Evolutionary conservation across 2,888 invertebrate genomes (phyloP).

Genomic region (Antitype chi): DNA sequence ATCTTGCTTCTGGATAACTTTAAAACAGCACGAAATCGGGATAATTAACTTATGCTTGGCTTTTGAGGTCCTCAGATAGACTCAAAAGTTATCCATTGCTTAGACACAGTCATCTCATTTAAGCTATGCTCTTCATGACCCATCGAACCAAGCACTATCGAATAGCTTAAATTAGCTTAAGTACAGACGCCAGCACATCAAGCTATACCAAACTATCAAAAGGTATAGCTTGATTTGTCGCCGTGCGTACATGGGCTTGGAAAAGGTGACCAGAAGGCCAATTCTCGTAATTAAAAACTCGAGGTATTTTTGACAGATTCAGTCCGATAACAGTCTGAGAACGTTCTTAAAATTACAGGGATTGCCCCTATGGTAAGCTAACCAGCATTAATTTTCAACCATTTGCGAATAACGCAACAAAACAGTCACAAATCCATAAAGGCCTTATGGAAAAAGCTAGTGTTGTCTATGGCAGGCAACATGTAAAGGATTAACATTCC

Average conservation of each 20-base stretch:
- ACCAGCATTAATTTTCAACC: neutral
- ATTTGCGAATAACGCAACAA: slow-evolving; percentile 15
- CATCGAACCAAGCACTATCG: neutral
- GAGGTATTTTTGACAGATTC: no score
- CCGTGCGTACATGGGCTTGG: no score
- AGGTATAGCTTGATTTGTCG: no score
- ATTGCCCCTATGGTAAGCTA: no score
- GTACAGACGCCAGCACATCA: no score
- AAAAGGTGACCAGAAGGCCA: no score
- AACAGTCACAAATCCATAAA: slow-evolving; percentile 9
- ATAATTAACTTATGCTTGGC: neutral
- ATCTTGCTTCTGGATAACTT: slow-evolving; percentile 4
- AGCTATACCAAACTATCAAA: no score
- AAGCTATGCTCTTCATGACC: neutral
- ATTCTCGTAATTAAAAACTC: no score
- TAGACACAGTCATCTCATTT: neutral
- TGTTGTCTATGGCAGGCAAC: slow-evolving; percentile 36
- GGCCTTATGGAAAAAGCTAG: slow-evolving; percentile 20
- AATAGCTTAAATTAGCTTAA: neutral
- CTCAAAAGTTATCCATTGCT: neutral
- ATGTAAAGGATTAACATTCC: slow-evolving; percentile 71
- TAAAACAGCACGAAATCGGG: neutral
- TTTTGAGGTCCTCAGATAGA: neutral
- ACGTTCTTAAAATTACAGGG: no score
- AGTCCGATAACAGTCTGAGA: no score